Evolutionary conservation across 2,888 invertebrate species (phyloP), one percentile per base, ranked within the genome.

Genomic region (Drosophila prostipennis): DNA sequence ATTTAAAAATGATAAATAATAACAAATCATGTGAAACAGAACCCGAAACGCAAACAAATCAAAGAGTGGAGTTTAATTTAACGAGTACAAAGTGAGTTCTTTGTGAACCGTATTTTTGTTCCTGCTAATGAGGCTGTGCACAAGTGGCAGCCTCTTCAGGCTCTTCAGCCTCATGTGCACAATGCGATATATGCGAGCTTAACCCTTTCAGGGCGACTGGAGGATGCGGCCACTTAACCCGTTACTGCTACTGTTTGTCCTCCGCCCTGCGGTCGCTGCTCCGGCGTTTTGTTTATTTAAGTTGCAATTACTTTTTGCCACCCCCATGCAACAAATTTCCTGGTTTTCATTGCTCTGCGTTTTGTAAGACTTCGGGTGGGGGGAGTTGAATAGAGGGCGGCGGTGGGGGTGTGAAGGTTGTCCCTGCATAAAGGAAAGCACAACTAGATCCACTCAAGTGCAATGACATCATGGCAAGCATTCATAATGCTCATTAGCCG

Each of bases 221-320:
- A 67, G 65, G 67, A 65, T 65, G 65, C 65, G 67, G 74, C 64
- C 71, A 74, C 61, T 71, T 72, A 69, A 69, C 71, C 59, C 61
- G 65, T 61, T 75, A 45, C 51, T 45, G 56, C 57, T 42, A 71
- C 72, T 80, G 79, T 77, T 64, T 64, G 71, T 53, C 51, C 53
- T 74, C 64, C 64, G 72, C 55, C 72, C 71, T 58, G 57, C 63
- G 53, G 52, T 58, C 58, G 49, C 63, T 64, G 40, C 48, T 68
- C 43, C 61, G 55, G 54, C 72, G 72, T 74, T 77, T 73, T 85
- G 83, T 83, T 83, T 86, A 77, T 77, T 81, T 78, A 84, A 88
- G 87, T 81, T 82, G 87, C 87, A 84, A 87, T 87, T 89, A 82
- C 79, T 77, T 72, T 79, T 69, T 58, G 65, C 77, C 57, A 76